A percentile compares a stretch with the other conserved stretches of the same genome.
Evolutionary conservation across 2,113 vertebrate genomes (phyloP).

Genomic region (Cacatua alba): DNA sequence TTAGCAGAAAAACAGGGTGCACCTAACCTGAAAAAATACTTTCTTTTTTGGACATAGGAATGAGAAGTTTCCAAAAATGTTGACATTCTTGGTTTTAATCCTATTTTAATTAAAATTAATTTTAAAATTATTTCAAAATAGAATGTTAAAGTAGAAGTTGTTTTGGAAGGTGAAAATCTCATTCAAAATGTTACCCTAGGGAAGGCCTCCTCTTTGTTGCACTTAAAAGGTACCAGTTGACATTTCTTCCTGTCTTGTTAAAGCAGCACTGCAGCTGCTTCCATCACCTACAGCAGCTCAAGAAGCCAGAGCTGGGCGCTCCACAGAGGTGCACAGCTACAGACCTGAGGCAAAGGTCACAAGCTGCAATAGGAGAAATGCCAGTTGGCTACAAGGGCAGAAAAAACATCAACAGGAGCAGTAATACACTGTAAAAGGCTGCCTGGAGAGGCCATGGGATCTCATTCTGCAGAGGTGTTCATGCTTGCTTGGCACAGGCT

Average conservation of each 20-base stretch:
- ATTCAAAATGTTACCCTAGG: not conserved
- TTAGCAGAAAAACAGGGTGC: not conserved
- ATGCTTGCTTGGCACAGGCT: not conserved
- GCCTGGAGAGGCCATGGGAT: not conserved
- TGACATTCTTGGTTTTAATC: not conserved
- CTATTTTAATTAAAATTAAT: not conserved
- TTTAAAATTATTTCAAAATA: not conserved
- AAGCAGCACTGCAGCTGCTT: not conserved
- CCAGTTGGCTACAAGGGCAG: not conserved
- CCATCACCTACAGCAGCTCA: not conserved
- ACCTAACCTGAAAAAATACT: not conserved
- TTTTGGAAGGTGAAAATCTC: not conserved
- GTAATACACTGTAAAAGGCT: not conserved
- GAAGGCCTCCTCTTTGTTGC: not conserved
- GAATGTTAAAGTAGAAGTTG: not conserved
- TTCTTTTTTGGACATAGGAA: not conserved
- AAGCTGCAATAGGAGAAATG: not conserved
- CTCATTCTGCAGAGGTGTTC: not conserved
- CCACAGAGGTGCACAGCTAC: not conserved
- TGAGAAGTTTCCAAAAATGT: not conserved
- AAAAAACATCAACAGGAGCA: not conserved
- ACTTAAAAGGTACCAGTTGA: not conserved
- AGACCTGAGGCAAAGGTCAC: not conserved
- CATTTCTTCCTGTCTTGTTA: not conserved
- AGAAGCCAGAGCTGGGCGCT: not conserved